Percentiles rank a stretch among this genome's conserved stretches.
These are phyloP conservation scores for Oryzias dopingdopingensis DNA, from an alignment of 2,797 vertebrate genomes.

Conservation along the genomic window DNA sequence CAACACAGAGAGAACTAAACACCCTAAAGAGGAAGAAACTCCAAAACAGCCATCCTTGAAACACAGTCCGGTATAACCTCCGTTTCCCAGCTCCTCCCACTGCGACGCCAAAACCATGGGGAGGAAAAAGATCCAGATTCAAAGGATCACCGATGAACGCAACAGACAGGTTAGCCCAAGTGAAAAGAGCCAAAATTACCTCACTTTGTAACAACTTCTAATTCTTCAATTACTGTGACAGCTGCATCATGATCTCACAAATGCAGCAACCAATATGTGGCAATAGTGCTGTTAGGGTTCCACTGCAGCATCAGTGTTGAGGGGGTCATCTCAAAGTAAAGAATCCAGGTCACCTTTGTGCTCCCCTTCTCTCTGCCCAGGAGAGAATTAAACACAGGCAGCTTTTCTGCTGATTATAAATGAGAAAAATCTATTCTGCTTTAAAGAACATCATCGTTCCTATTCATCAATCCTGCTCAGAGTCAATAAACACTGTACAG, in stretches of 20 bases:
- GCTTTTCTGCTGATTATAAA: not conserved
- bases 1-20: slow-evolving; percentile 27
- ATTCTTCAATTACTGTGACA: no score
- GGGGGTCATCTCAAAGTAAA: not conserved
- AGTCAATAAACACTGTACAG: not conserved
- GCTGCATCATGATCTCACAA: no score
- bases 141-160: slow-evolving; percentile 97
- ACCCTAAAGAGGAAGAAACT: slow-evolving; percentile 18
- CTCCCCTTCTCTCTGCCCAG: not conserved
- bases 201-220: slow-evolving; percentile 1
- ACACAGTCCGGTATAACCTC: slow-evolving; percentile 41
- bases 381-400: not conserved
- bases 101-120: slow-evolving; percentile 84
- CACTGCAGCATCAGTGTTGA: not conserved
- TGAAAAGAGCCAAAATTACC: not conserved
- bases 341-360: not conserved
- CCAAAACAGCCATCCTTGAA: slow-evolving; percentile 47
- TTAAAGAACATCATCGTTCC: not conserved
- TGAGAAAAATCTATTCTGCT: not conserved
- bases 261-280: no score
- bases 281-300: no score
- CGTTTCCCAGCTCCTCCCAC: slow-evolving; percentile 57
- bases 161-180: slow-evolving; percentile 87
- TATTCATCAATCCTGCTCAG: slow-evolving; percentile 2
- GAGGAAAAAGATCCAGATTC: slow-evolving; percentile 99